A percentile compares a stretch with the other conserved stretches of the same genome.
These are phyloP conservation scores for Panthera tigris DNA, from an alignment of 2,113 vertebrate species.

Conservation along the genomic window DNA sequence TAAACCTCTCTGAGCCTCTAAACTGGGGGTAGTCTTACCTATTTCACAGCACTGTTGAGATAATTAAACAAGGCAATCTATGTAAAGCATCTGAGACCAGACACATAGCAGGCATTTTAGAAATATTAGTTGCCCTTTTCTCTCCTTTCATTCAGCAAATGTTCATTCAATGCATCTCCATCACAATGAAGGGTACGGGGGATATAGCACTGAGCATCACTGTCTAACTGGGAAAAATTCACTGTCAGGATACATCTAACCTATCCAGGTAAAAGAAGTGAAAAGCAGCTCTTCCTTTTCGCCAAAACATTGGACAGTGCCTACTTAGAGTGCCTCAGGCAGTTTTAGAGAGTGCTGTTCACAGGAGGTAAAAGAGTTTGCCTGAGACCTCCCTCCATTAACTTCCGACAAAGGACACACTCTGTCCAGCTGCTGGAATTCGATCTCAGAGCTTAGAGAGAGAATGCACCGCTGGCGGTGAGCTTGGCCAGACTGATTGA, in stretches of 20 bases:
- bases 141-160: slow-evolving; percentile 1
- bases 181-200: background rate
- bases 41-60: background rate
- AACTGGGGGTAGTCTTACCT: background rate
- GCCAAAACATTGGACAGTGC: background rate
- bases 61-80: background rate
- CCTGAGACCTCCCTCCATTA: background rate
- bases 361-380: background rate
- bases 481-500: background rate
- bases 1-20: slow-evolving; percentile 4
- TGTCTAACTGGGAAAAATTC: background rate
- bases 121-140: background rate
- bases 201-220: background rate
- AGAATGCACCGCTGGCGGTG: background rate
- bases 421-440: background rate
- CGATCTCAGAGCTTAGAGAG: background rate
- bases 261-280: background rate
- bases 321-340: background rate
- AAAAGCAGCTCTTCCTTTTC: background rate
- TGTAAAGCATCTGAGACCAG: background rate
- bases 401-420: background rate
- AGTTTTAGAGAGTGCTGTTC: background rate
- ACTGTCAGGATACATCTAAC: background rate
- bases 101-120: background rate
- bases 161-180: background rate